phyloP scores from a whole-genome alignment of 1,140 invertebrate species.

The Bilobella aurantiaca region DNA sequence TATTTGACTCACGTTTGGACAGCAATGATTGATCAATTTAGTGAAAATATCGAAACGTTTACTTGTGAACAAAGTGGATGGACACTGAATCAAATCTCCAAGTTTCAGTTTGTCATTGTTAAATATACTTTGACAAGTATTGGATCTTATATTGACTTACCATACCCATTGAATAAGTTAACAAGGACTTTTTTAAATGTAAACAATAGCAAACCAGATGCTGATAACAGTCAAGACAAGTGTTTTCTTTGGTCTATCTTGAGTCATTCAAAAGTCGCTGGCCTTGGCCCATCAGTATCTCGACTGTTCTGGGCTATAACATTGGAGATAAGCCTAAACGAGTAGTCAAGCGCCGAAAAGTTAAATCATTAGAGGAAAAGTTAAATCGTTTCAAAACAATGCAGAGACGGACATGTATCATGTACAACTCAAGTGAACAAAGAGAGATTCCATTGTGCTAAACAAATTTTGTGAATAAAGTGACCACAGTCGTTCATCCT shows the following conservation, averaged over 20 bases:
- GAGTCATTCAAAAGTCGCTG: not conserved
- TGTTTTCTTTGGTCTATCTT: constrained; percentile 4
- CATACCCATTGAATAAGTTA: not conserved
- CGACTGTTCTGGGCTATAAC: not conserved
- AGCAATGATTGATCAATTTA: not conserved
- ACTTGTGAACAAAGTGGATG: not conserved
- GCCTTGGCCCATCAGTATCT: not conserved
- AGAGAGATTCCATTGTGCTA: no score
- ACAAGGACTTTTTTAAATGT: not conserved
- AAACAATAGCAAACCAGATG: not conserved
- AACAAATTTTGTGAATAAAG: no score
- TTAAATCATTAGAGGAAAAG: not conserved
- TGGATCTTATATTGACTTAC: not conserved
- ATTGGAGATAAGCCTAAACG: not conserved
- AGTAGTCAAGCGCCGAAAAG: not conserved
- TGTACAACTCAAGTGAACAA: not conserved
- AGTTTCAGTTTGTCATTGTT: not conserved
- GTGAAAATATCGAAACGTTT: not conserved
- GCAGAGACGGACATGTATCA: not conserved
- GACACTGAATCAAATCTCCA: not conserved
- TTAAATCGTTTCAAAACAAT: not conserved
- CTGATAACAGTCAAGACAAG: not conserved
- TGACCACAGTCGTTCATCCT: no score
- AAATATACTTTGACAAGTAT: not conserved
- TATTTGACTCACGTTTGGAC: not conserved